A percentile compares a stretch with the other conserved stretches of the same genome.
These are phyloP conservation scores for Cordilura impudica DNA, from an alignment of 2,888 invertebrate species.

Conservation along the genomic window DNA sequence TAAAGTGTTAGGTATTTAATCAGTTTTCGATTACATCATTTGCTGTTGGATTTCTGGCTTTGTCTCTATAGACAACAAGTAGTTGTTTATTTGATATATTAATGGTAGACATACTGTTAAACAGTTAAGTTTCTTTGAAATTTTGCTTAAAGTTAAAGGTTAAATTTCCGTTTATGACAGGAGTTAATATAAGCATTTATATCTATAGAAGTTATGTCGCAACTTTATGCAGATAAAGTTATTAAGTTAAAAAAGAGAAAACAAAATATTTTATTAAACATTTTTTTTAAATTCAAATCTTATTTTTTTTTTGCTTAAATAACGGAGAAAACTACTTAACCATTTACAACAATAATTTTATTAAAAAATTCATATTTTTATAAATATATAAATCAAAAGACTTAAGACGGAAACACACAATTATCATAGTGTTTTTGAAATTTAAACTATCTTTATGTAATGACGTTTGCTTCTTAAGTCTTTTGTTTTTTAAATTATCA, in stretches of 20 bases:
- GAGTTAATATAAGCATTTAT: not conserved
- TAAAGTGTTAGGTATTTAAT: constrained; percentile 52
- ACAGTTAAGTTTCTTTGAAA: not conserved
- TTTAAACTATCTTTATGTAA: constrained; percentile 12
- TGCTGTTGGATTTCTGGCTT: constrained; percentile 14
- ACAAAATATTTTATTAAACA: not conserved
- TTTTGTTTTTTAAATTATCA: constrained; percentile 49
- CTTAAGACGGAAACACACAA: constrained; percentile 7
- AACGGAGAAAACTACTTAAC: too few species aligned
- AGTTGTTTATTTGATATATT: constrained; percentile 8
- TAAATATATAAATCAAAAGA: constrained; percentile 23
- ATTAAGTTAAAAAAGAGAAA: not conserved
- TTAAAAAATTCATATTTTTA: too few species aligned
- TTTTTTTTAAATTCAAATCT: too few species aligned
- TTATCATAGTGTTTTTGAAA: not conserved
- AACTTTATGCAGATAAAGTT: not conserved
- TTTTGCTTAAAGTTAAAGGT: constrained; percentile 23
- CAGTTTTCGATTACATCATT: constrained; percentile 39
- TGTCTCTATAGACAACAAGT: not conserved
- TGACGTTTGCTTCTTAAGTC: constrained; percentile 34
- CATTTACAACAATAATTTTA: too few species aligned
- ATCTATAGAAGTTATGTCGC: too few species aligned
- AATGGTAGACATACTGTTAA: not conserved
- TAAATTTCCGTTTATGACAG: constrained; percentile 21
- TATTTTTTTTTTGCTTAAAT: too few species aligned